Evolutionary conservation across 2,113 vertebrate genomes (phyloP).

Genomic region (Mustela nigripes): DNA sequence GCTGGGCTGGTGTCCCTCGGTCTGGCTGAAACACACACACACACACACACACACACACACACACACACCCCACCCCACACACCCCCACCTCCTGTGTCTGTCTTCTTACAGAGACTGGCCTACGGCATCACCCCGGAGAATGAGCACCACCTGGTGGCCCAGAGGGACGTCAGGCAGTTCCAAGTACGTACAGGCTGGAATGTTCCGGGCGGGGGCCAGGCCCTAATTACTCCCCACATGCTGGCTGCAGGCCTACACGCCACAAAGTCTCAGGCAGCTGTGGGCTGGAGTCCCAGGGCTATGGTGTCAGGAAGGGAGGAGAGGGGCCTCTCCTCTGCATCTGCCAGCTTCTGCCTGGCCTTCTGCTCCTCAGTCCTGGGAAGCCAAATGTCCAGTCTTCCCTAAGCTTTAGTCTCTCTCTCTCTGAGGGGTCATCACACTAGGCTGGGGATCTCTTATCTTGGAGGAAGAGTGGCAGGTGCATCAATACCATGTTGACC

Average conservation of each 20-base stretch:
- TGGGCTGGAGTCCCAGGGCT: fast-evolving
- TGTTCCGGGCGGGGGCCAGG: fast-evolving
- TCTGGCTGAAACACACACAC: not conserved
- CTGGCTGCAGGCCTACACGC: not conserved
- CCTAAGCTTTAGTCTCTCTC: not conserved
- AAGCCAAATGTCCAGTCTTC: not conserved
- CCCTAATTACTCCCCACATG: not conserved
- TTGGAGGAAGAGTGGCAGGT: not conserved
- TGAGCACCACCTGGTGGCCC: slow-evolving; percentile 95
- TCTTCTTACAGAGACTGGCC: slow-evolving; percentile 92
- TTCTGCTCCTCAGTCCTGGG: not conserved
- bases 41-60: no score
- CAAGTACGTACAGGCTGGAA: slow-evolving; percentile 87
- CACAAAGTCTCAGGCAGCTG: not conserved
- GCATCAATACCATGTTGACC: not conserved
- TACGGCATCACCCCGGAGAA: slow-evolving; percentile 98
- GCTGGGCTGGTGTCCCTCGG: not conserved
- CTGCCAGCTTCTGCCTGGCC: not conserved
- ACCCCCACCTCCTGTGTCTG: not conserved
- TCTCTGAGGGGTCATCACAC: not conserved
- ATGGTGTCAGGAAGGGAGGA: no score
- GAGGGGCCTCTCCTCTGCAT: not conserved
- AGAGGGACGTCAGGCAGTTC: slow-evolving; percentile 96
- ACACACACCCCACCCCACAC: no score
- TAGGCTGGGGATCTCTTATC: not conserved